Evolutionary conservation across 2,888 invertebrate genomes (phyloP), one percentile per base, ranked within the genome.

Genomic region (Lepidochrysops patricia): DNA sequence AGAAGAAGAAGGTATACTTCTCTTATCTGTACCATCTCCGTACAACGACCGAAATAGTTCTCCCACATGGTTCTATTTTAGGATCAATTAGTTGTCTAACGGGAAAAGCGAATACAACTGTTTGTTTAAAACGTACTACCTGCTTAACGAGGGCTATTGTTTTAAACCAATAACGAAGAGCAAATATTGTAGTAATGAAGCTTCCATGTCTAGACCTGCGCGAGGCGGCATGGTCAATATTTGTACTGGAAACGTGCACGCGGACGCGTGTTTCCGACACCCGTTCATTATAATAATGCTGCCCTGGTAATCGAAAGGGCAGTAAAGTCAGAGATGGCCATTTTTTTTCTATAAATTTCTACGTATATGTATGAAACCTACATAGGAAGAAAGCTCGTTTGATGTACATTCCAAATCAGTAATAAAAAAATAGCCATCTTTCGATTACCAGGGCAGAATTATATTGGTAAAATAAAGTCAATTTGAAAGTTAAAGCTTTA

Each of bases 121-220:
- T n/a, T n/a, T n/a, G n/a, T n/a, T n/a, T n/a, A n/a, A n/a, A n/a
- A n/a, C n/a, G n/a, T 52, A 52, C 13, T 9, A 3, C 9, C 1
- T 23, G 9, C 19, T 52, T 52, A 52, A 52, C 25, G 50, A 52
- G 27, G 26, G 29, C 15, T 54, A 15, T 32, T 54, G 54, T 54
- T 54, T 32, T 12, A 32, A 29, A 29, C 19, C 54, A 32, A 54
- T 54, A 25, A 32, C 19, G 32, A 15, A 54, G 19, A 29, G 9
- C 54, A 54, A 32, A 54, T 32, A 54, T 54, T 54, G 32, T 32
- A 9, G 27, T 32, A 54, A 29, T 32, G 29, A 54, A 29, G 54
- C 32, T 54, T 54, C 54, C 32, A 52, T 7, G 54, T 54, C 54
- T 54, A 54, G 54, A 32, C 52, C 29, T 7, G 52, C 27, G 13